Evolutionary conservation across 92 coral and sea anemone genomes (phyloP).

Genomic region (Epizoanthus illoricatus): DNA sequence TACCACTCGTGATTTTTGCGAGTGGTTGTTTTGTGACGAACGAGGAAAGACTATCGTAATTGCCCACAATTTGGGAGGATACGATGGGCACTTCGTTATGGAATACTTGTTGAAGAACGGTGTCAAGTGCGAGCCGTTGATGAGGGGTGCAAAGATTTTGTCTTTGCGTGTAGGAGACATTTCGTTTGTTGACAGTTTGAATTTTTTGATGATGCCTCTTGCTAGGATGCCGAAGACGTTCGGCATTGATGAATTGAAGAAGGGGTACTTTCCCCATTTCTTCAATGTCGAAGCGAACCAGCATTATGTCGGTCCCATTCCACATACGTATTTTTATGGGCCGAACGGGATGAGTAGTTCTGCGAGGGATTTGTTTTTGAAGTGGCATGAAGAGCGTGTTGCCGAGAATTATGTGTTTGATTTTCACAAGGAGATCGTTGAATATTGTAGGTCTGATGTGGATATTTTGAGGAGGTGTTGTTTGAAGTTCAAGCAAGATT

Average conservation of each 20-base stretch:
- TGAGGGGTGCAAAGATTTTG: slow-evolving; percentile 25
- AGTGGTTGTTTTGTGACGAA: neutral
- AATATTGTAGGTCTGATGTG: slow-evolving; percentile 15
- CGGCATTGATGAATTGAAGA: neutral
- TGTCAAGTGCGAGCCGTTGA: neutral
- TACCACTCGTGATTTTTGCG: neutral
- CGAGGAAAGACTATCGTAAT: neutral
- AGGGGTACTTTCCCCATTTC: slow-evolving; percentile 9
- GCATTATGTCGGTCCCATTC: slow-evolving; percentile 2
- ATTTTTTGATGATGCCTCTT: slow-evolving; percentile 21
- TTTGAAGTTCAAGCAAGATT: neutral
- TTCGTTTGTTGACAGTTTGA: neutral
- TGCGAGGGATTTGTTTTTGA: neutral
- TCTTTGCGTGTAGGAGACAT: neutral
- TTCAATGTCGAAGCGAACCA: neutral
- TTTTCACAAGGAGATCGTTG: neutral
- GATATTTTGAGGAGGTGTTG: slow-evolving; percentile 34
- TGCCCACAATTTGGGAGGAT: neutral
- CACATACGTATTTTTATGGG: neutral
- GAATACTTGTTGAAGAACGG: neutral
- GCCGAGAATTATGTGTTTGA: slow-evolving; percentile 2
- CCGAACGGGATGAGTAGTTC: neutral
- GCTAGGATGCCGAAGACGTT: slow-evolving; percentile 23
- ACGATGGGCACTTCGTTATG: neutral
- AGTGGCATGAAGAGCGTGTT: neutral